Percentiles rank a stretch among this genome's conserved stretches.
phyloP scores from a whole-genome alignment of 2,797 vertebrate species.

The Falco novaeseelandiae region DNA sequence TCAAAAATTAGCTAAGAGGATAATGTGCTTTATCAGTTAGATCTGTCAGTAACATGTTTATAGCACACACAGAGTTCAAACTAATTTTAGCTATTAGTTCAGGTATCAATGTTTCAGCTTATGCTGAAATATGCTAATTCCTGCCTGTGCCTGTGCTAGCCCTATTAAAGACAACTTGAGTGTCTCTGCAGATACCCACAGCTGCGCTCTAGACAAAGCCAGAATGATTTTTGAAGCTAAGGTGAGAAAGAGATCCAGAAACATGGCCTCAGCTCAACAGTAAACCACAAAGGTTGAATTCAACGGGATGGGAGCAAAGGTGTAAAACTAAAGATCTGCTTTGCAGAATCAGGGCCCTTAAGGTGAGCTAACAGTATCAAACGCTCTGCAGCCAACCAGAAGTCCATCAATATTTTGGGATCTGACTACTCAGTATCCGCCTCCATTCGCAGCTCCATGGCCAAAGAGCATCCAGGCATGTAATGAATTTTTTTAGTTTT shows the following conservation, averaged over 20 bases:
- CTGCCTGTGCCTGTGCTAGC: not conserved
- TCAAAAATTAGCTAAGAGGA: not conserved
- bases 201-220: not conserved
- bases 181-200: not conserved
- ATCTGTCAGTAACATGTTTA: not conserved
- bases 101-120: not conserved
- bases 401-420: not conserved
- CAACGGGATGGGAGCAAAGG: not conserved
- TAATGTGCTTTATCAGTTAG: not conserved
- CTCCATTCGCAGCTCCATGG: not conserved
- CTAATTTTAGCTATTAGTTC: slow-evolving; percentile 7
- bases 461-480: not conserved
- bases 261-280: not conserved
- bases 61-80: not conserved
- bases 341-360: not conserved
- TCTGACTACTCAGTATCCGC: not conserved
- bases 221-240: not conserved
- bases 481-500: not conserved
- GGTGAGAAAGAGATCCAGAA: not conserved
- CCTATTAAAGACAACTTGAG: not conserved
- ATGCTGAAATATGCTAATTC: not conserved
- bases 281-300: not conserved
- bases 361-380: not conserved
- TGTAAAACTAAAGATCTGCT: not conserved
- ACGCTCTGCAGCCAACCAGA: not conserved